Conservation (phyloP, 2,797 vertebrate species). For the Heliangelus exortis region DNA sequence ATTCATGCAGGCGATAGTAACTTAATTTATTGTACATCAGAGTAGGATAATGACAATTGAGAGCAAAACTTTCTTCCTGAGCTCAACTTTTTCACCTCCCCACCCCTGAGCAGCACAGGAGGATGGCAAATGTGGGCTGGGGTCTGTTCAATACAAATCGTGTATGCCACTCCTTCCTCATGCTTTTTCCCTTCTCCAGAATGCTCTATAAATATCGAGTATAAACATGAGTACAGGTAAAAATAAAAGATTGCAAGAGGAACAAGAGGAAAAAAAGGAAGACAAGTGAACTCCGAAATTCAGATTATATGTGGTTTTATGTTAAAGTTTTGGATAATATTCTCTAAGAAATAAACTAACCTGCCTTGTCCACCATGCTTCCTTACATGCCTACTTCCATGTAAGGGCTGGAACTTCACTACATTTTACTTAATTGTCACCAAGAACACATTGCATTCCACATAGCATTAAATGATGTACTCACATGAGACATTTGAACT, state of each 20-base stretch:
- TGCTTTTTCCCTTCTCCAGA: not conserved
- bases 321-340: not conserved
- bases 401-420: rapidly evolving
- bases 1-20: not conserved
- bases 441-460: not conserved
- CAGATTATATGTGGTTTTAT: not conserved
- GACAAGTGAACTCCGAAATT: not conserved
- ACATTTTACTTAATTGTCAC: not conserved
- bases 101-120: rapidly evolving
- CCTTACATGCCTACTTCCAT: not conserved
- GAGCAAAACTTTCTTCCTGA: not conserved
- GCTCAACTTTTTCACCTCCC: not conserved
- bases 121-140: rapidly evolving
- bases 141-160: rapidly evolving
- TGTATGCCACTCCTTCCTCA: not conserved
- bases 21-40: not conserved
- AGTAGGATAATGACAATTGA: not conserved
- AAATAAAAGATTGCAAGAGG: not conserved
- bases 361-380: rapidly evolving
- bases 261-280: not conserved
- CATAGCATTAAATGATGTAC: not conserved
- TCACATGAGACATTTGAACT: not conserved
- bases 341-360: not conserved
- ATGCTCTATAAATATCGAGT: not conserved
- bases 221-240: not conserved